Conservation (phyloP, 2,113 vertebrate genomes). For the Oplegnathus fasciatus region DNA sequence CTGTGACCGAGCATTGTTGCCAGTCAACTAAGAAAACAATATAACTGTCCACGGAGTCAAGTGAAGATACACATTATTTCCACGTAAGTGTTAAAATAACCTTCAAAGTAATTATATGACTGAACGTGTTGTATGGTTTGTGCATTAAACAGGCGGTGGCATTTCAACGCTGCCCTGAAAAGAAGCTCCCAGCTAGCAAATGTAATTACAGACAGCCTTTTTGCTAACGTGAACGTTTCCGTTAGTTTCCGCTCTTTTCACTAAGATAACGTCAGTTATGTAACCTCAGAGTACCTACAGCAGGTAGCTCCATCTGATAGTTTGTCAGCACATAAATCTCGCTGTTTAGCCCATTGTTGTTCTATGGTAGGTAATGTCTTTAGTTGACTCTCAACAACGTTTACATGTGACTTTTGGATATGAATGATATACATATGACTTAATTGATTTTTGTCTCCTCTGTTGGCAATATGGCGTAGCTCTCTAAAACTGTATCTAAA, state of each 20-base stretch:
- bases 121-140: accelerated
- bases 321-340: not conserved
- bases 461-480: not conserved
- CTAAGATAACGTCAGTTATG: not conserved
- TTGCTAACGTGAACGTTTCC: not conserved
- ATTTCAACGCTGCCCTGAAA: not conserved
- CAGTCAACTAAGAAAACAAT: not conserved
- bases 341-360: not conserved
- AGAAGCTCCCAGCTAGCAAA: not conserved
- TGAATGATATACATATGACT: too few species aligned
- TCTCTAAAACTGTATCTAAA: not conserved
- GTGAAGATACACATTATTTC: not conserved
- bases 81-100: not conserved
- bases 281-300: not conserved
- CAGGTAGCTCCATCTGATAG: too few species aligned
- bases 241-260: not conserved
- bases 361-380: too few species aligned
- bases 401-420: not conserved
- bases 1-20: not conserved
- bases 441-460: not conserved
- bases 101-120: accelerated
- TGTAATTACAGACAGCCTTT: not conserved
- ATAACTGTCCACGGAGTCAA: constrained; percentile 2
- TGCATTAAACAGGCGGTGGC: not conserved
- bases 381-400: not conserved